Base-by-base conservation (phyloP, 23 tunicate species). In the Botrylloides violaceus region DNA sequence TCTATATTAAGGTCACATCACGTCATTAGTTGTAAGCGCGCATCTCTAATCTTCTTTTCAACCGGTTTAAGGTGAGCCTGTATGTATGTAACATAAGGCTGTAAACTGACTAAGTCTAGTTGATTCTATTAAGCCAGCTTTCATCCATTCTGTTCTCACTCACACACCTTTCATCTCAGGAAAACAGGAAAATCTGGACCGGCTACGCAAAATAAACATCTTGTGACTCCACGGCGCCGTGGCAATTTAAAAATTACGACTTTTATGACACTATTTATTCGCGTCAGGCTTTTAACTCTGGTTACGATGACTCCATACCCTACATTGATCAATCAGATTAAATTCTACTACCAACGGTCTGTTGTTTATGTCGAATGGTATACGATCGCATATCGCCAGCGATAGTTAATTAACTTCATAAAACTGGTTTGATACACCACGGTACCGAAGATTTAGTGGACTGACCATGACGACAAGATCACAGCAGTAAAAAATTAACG, bases 281-380 rank as follows among this genome's bases (percentile, higher is more conserved):
- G 53, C 53, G 15, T 43, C 53, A 15, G 12, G 53, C 15, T 15
- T 43, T 43, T 43, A 43, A 43, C 53, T 43, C 9, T 15, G 15
- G 53, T 43, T 43, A 43, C 53, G 53, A 43, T 43, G 53, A 43
- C 53, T 43, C 53, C 53, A 15, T 43, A 43, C 53, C 53, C 53
- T 43, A 43, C 53, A 43, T 43, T 43, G 53, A 15, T 43, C 53
- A 43, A 9, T 43, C n/a, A n/a, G n/a, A n/a, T n/a, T n/a, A n/a
- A 43, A 43, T 43, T 9, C 53, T 15, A 43, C 15, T 7, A 43
- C 53, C 53, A 43, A 43, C 53, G 53, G 15, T 15, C 53, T 15
- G 53, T 15, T 15, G 53, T 43, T 43, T 43, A 43, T 9, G 53
- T 43, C 9, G 53, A 9, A 43, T 15, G 15, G 15, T 15, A 43